Percentiles rank a stretch among this genome's conserved stretches.
phyloP scores from a whole-genome alignment of 2,113 vertebrate genomes.

The Xenus cinereus region DNA sequence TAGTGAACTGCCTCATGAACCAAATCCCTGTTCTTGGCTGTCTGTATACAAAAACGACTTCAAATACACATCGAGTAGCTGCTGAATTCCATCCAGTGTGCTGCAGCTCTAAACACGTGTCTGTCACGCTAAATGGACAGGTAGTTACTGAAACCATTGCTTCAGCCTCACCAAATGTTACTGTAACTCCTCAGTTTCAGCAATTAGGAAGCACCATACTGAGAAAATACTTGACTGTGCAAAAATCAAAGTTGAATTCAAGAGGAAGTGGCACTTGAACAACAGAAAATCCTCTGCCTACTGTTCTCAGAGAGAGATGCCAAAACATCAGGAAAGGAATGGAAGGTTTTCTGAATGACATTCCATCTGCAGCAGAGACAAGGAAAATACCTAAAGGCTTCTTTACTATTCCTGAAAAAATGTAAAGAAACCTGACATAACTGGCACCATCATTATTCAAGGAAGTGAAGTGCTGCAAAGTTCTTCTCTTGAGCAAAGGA shows the following conservation, averaged over 20 bases:
- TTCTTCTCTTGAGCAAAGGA: neutral
- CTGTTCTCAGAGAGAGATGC: neutral
- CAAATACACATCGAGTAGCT: accelerated
- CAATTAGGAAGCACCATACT: neutral
- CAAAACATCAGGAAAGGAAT: neutral
- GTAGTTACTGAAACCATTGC: neutral
- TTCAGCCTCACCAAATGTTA: neutral
- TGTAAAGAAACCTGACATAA: neutral
- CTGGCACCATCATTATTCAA: neutral
- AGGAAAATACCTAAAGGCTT: neutral
- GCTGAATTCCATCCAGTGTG: neutral
- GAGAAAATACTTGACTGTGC: neutral
- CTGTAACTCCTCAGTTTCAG: neutral
- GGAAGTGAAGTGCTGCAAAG: neutral
- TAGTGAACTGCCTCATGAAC: neutral
- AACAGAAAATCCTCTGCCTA: neutral
- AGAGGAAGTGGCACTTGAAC: neutral
- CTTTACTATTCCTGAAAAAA: neutral
- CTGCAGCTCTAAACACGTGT: neutral
- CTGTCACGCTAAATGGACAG: neutral
- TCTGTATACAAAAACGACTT: neutral
- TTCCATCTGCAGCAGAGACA: neutral
- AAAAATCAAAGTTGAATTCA: neutral
- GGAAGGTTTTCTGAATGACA: neutral
- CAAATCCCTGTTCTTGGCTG: neutral